These are phyloP conservation scores for Anthopleura xanthogrammica DNA, from an alignment of 92 coral and sea anemone genomes.

Conservation along the genomic window DNA sequence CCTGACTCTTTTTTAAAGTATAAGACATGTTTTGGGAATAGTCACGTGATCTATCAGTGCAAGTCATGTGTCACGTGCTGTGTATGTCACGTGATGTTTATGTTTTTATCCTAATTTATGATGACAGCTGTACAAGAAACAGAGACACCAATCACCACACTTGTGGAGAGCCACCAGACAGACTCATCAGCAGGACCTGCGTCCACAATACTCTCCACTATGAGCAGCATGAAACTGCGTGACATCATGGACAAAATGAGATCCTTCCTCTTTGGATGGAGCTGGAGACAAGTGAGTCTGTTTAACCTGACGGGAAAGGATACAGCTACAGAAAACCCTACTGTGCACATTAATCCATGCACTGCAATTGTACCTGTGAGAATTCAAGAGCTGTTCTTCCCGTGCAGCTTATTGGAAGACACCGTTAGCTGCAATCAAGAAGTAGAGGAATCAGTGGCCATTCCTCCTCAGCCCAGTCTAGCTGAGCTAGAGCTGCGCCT, in stretches of 20 bases:
- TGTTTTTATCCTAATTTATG: background rate
- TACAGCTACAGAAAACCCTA: background rate
- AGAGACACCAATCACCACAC: background rate
- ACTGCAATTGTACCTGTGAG: background rate
- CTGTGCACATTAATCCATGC: background rate
- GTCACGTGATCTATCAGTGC: background rate
- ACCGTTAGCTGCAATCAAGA: background rate
- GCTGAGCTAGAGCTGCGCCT: background rate
- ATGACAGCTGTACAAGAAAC: constrained; percentile 12
- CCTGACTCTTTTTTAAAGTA: too few relatives aligned
- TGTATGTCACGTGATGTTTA: background rate
- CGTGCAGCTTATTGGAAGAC: background rate
- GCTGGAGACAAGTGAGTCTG: background rate
- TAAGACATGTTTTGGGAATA: background rate
- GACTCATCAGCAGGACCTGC: background rate
- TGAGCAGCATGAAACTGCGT: background rate
- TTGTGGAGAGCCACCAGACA: background rate
- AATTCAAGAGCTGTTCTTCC: background rate
- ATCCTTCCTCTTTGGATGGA: background rate
- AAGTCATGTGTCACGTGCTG: background rate
- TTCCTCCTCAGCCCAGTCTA: background rate
- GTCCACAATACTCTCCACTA: background rate
- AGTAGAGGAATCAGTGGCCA: background rate
- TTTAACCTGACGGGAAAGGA: background rate
- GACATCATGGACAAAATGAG: background rate